Evolutionary conservation across 2,888 invertebrate species (phyloP).

Genomic region (Poecilobothrus nobilitatus): DNA sequence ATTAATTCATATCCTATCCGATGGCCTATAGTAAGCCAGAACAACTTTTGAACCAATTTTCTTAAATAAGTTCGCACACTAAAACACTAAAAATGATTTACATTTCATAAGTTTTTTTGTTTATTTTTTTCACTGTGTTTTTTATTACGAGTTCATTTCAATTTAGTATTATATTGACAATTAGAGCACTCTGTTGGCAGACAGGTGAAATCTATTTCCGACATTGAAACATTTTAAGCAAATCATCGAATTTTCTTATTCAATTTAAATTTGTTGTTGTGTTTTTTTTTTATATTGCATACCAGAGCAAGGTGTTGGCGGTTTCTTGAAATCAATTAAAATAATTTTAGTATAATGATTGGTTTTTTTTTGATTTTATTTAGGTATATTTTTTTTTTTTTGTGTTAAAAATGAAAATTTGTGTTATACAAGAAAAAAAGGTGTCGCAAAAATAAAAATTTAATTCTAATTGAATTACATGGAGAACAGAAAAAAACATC

Average conservation of each 20-base stretch:
- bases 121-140: not conserved
- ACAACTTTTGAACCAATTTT: too few species aligned
- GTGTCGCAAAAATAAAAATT: not conserved
- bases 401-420: too few species aligned
- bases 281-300: not conserved
- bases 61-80: too few species aligned
- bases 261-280: too few species aligned
- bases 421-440: too few species aligned
- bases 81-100: too few species aligned
- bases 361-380: not conserved
- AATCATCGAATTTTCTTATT: too few species aligned
- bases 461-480: too few species aligned
- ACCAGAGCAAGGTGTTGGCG: not conserved
- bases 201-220: conserved; percentile 1
- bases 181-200: not conserved
- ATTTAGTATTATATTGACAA: not conserved
- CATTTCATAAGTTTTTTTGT: not conserved
- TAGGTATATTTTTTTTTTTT: too few species aligned
- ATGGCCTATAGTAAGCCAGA: too few species aligned
- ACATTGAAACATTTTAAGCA: not conserved
- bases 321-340: not conserved
- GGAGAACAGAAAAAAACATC: not conserved
- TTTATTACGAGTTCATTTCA: not conserved
- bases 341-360: not conserved
- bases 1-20: too few species aligned